Evolutionary conservation across 1,140 invertebrate genomes (phyloP).

Genomic region (Drosophila virilis): DNA sequence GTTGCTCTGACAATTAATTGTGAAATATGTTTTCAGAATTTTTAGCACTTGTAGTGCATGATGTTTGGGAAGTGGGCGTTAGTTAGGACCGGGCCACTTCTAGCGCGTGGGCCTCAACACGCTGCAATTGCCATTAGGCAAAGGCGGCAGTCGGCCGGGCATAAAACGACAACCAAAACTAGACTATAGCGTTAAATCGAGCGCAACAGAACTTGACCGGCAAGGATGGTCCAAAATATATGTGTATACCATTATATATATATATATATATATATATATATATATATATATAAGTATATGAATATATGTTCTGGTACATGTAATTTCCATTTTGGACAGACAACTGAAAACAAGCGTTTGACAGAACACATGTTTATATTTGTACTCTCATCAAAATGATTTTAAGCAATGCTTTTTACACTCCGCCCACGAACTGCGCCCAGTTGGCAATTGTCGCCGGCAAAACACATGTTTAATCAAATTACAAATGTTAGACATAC

Average conservation of each 20-base stretch:
- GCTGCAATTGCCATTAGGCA: slow-evolving; percentile 41
- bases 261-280: neutral
- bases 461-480: slow-evolving; percentile 53
- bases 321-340: slow-evolving; percentile 58
- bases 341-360: slow-evolving; percentile 26
- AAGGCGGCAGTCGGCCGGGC: slow-evolving; percentile 9
- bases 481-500: slow-evolving; percentile 10
- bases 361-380: slow-evolving; percentile 57
- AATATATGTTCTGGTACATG: slow-evolving; percentile 32
- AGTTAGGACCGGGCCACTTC: slow-evolving; percentile 1
- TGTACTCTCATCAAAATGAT: slow-evolving; percentile 47
- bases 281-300: neutral
- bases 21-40: slow-evolving; percentile 82
- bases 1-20: slow-evolving; percentile 80
- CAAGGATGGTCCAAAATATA: slow-evolving; percentile 2
- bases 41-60: slow-evolving; percentile 81
- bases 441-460: slow-evolving; percentile 15
- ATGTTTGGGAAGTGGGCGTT: slow-evolving; percentile 64
- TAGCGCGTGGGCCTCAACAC: slow-evolving; percentile 36
- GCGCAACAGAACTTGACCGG: slow-evolving; percentile 10
- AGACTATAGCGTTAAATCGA: neutral
- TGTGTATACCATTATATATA: neutral
- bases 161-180: neutral
- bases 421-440: neutral
- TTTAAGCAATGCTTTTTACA: slow-evolving; percentile 23